Conservation (phyloP, 2,113 vertebrate genomes). For the Vombatus ursinus region DNA sequence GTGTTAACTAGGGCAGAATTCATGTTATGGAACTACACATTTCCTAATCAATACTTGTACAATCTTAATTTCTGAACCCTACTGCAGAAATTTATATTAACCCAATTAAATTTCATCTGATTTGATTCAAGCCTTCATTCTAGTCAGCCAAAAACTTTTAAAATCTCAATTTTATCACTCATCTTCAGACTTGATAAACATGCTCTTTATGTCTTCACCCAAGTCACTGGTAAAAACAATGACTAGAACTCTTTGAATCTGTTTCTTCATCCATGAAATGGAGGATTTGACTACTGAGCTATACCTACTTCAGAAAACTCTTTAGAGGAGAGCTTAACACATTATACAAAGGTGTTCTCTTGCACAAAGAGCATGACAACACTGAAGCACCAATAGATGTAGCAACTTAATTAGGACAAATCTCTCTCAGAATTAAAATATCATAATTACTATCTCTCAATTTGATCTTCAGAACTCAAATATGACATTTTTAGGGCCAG, state of each 20-base stretch:
- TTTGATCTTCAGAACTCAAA: accelerated
- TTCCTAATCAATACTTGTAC: background rate
- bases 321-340: background rate
- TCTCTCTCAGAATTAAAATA: background rate
- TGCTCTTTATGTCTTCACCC: background rate
- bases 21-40: background rate
- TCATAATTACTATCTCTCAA: background rate
- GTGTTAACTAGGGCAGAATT: background rate
- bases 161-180: background rate
- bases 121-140: background rate
- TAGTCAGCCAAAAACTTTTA: background rate
- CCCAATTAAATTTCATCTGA: background rate
- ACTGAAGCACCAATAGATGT: background rate
- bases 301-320: background rate
- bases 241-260: background rate
- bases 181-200: background rate
- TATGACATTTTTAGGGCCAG: accelerated
- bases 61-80: background rate
- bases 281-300: background rate
- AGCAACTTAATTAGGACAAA: background rate
- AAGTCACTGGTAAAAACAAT: background rate
- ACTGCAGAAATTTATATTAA: background rate
- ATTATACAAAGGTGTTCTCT: background rate
- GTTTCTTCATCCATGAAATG: background rate
- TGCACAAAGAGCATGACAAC: background rate